phyloP scores from a whole-genome alignment of 2,113 vertebrate genomes.

The Caloenas nicobarica region DNA sequence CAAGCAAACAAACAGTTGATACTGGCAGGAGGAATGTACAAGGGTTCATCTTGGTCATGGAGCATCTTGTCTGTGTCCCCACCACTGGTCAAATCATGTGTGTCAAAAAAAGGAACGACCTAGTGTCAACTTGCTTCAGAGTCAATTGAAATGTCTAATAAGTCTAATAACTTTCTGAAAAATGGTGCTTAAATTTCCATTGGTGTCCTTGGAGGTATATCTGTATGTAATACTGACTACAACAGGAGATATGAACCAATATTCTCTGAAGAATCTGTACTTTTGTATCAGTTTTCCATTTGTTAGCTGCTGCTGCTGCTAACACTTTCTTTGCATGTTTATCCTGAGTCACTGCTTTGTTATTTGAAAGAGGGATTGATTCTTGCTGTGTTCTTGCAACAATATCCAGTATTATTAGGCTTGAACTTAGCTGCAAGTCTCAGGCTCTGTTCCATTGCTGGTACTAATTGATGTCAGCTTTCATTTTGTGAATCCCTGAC shows the following conservation, averaged over 20 bases:
- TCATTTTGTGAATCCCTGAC: not conserved
- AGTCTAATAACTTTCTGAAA: not conserved
- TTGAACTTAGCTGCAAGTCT: not conserved
- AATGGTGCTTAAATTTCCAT: not conserved
- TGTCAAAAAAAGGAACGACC: not conserved
- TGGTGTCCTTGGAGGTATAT: not conserved
- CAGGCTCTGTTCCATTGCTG: not conserved
- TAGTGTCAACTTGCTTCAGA: not conserved
- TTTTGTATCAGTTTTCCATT: not conserved
- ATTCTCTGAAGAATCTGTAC: not conserved
- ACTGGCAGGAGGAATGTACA: not conserved
- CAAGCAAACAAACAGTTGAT: not conserved
- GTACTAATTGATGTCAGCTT: conserved; percentile 22
- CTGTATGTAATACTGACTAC: not conserved
- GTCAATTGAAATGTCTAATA: not conserved
- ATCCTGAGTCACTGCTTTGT: not conserved
- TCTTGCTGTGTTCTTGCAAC: not conserved
- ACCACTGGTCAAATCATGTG: not conserved
- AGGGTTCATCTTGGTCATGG: not conserved
- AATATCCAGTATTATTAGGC: not conserved
- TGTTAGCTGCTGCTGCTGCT: not conserved
- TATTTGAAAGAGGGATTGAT: not conserved
- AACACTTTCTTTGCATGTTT: not conserved
- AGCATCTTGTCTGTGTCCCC: not conserved
- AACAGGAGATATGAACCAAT: not conserved